These are phyloP conservation scores for Oikopleura dioica DNA, from an alignment of 23 tunicate genomes.

Conservation along the genomic window DNA sequence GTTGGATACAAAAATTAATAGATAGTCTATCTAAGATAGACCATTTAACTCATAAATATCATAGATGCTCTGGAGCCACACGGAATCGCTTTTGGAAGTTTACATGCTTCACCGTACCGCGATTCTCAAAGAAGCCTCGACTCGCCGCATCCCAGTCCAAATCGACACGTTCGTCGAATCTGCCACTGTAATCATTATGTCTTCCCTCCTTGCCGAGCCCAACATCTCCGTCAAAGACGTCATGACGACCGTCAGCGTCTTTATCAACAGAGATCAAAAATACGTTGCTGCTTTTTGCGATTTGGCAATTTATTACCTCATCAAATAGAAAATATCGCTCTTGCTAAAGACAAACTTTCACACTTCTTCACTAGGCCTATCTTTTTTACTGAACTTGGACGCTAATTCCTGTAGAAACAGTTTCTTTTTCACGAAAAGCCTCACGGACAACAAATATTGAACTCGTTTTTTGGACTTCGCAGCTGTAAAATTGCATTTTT, in stretches of 20 bases:
- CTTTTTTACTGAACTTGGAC: too few species aligned
- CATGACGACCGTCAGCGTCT: not conserved
- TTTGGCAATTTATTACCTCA: not conserved
- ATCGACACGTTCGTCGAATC: not conserved
- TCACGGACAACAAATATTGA: too few species aligned
- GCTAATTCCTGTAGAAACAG: too few species aligned
- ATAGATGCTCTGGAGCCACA: not conserved
- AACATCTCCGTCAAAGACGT: not conserved
- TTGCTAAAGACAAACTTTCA: too few species aligned
- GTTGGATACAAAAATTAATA: too few species aligned
- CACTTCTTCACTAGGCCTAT: too few species aligned
- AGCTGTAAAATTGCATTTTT: too few species aligned
- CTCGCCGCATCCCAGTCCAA: not conserved
- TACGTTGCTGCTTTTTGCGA: constrained; percentile 9
- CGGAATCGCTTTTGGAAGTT: not conserved
- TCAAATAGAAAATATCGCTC: not conserved
- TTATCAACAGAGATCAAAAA: not conserved
- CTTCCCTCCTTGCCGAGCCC: not conserved
- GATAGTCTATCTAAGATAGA: too few species aligned
- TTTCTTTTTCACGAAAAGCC: too few species aligned
- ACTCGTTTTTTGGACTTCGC: too few species aligned
- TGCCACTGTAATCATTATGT: not conserved
- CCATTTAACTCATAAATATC: too few species aligned
- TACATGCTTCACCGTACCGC: not conserved
- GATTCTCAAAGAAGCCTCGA: not conserved